These are phyloP conservation scores for Vespertilio murinus DNA, from an alignment of 2,797 vertebrate species.

Conservation along the genomic window DNA sequence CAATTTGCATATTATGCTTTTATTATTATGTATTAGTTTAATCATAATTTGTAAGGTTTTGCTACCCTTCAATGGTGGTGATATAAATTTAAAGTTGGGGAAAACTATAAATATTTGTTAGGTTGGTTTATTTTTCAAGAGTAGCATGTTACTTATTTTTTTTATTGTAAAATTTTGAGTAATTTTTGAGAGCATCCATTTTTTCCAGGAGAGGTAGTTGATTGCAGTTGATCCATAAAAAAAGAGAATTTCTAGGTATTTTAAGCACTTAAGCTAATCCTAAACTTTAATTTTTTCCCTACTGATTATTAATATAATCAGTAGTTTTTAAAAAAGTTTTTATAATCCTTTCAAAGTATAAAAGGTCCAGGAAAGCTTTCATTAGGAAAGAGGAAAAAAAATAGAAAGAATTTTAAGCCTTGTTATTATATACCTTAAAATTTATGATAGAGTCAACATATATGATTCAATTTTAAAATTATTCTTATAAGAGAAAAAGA, in stretches of 20 bases:
- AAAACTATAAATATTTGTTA: not conserved
- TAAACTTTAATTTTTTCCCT: not conserved
- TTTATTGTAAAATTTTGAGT: slow-evolving; percentile 13
- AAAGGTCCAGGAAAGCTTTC: slow-evolving; percentile 34
- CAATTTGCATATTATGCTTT: no score
- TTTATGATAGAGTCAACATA: not conserved
- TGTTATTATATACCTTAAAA: slow-evolving; percentile 35
- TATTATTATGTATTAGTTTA: not conserved
- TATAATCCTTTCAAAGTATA: slow-evolving; percentile 19
- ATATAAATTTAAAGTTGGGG: slow-evolving; percentile 27
- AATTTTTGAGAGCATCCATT: not conserved
- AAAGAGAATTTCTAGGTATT: slow-evolving; percentile 35
- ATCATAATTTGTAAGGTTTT: slow-evolving; percentile 44
- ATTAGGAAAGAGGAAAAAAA: slow-evolving; percentile 7
- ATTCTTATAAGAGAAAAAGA: slow-evolving; percentile 6
- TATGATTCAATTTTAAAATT: slow-evolving; percentile 3
- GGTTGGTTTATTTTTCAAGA: not conserved
- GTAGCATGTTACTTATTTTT: not conserved
- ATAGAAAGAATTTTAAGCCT: not conserved
- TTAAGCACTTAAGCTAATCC: not conserved
- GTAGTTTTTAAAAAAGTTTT: not conserved
- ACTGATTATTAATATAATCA: not conserved
- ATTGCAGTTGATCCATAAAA: not conserved
- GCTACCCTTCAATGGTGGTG: not conserved
- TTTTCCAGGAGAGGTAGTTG: not conserved